Percentiles rank a stretch among this genome's conserved stretches.
phyloP scores from a whole-genome alignment of 2,888 invertebrate genomes.

The Hyposoter dolosus region DNA sequence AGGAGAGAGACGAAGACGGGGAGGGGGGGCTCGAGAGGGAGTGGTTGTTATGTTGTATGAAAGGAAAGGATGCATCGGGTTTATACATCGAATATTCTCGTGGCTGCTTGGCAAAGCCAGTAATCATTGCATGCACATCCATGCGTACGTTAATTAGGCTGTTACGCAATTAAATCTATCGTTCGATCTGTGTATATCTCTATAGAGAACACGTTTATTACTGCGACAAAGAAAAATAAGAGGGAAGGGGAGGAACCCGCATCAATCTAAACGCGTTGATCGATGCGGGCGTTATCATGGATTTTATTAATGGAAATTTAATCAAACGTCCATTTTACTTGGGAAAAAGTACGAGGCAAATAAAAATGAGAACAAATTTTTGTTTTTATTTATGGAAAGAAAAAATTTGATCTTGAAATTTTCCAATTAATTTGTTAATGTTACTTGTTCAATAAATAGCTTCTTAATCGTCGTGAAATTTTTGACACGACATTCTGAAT shows the following conservation, averaged over 20 bases:
- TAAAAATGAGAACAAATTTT: background rate
- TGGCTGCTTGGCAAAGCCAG: constrained; percentile 24
- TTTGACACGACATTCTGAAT: no score
- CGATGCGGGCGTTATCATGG: background rate
- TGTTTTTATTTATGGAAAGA: background rate
- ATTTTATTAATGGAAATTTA: background rate
- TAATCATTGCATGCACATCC: constrained; percentile 42
- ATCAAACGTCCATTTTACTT: background rate
- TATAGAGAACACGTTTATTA: background rate
- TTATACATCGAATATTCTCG: constrained; percentile 40
- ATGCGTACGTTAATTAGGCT: constrained; percentile 54
- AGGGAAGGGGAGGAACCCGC: constrained; percentile 1
- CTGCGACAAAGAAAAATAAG: background rate
- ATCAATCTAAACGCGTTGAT: background rate
- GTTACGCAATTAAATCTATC: constrained; percentile 57
- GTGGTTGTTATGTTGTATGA: constrained; percentile 61
- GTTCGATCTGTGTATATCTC: background rate
- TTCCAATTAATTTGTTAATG: background rate
- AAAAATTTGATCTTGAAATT: background rate
- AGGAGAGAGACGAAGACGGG: background rate
- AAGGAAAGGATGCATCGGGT: constrained; percentile 61
- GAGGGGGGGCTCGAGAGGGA: constrained; percentile 7
- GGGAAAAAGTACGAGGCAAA: background rate
- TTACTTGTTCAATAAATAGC: no score
- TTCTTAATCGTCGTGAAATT: no score